Evolutionary conservation across 2,113 vertebrate genomes (phyloP), one percentile per base, ranked within the genome.

Genomic region (Cebus imitator): DNA sequence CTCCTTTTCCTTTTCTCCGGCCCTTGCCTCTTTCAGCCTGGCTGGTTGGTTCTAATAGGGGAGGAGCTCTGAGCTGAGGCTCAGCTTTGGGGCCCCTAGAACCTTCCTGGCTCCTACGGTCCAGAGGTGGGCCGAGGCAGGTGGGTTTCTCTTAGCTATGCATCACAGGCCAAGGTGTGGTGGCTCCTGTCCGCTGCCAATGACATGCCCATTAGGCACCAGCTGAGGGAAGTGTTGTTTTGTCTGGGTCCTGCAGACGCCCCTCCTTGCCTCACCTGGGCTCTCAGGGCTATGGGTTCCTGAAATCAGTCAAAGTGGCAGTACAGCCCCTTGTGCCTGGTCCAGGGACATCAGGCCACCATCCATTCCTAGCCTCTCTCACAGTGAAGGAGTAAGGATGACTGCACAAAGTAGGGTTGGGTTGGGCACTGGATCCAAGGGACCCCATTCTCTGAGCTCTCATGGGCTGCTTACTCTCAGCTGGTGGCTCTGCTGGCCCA

Each of bases 1-100:
- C 85, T 97, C 91, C 92, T 90, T 79, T 98, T 91, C 94, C 94
- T 94, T 95, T 98, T 97, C 92, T 94, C 81, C 80, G 96, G 97
- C 95, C 98, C 95, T 95, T 58, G 40, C 84, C 35, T 20, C 37
- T 78, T 57, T 85, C n/a, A 43, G n/a, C 76, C 43, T 23, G 7
- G n/a, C 83, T 61, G 40, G 30, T 25, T 76, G 76, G 1, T 75
- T 91, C 55, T 66, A 25, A 76, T 8, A 4, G 27, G 7, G n/a
- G 45, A 43, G 55, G 75, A 79, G 32, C 18, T 48, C 32, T 10
- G 27, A 64, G 17, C 8, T 37, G 13, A 80, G 68, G 25, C 70
- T 89, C 57, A 87, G 79, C 23, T 73, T 75, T 35, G 27, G 30
- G 35, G 21, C 20, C 78, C 58, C 52, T 40, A 10, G 61, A 18